Conservation (phyloP, 2,888 invertebrate genomes). For the Lymantria dispar region DNA sequence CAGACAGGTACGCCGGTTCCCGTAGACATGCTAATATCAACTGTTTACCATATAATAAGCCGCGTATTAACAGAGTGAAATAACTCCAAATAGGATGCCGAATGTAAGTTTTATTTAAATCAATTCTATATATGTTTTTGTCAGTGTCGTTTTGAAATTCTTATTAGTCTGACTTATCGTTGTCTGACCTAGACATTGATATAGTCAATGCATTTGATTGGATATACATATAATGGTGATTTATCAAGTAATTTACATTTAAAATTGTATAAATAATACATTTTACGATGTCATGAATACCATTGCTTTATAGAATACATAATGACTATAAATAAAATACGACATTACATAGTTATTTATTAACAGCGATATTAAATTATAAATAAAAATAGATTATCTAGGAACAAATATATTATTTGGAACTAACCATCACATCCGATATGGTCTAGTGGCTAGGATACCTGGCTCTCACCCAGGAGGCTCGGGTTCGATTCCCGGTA, state of each 20-base stretch:
- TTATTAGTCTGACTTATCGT: slow-evolving; percentile 16
- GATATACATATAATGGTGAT: background rate
- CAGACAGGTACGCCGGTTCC: slow-evolving; percentile 50
- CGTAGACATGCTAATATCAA: slow-evolving; percentile 71
- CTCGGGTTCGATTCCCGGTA: slow-evolving; percentile 83
- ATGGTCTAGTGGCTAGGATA: slow-evolving; percentile 88
- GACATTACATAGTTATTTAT: too few species aligned
- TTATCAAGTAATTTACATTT: background rate
- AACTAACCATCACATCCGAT: slow-evolving; percentile 37
- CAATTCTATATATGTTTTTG: slow-evolving; percentile 34
- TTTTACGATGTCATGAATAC: background rate
- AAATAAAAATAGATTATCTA: too few species aligned
- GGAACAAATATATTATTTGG: too few species aligned
- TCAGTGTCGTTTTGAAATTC: slow-evolving; percentile 16
- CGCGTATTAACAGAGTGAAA: slow-evolving; percentile 54
- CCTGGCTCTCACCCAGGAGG: slow-evolving; percentile 87
- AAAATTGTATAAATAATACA: background rate
- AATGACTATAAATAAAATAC: too few species aligned
- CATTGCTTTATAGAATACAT: background rate
- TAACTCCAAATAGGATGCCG: slow-evolving; percentile 40
- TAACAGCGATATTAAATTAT: too few species aligned
- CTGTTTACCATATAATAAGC: slow-evolving; percentile 79
- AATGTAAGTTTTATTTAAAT: slow-evolving; percentile 43
- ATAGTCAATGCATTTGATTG: background rate
- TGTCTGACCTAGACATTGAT: slow-evolving; percentile 2